Percentiles rank a stretch among this genome's conserved stretches.
Conservation (phyloP, 2,888 invertebrate species). For the Sinotaia quadrata region DNA sequence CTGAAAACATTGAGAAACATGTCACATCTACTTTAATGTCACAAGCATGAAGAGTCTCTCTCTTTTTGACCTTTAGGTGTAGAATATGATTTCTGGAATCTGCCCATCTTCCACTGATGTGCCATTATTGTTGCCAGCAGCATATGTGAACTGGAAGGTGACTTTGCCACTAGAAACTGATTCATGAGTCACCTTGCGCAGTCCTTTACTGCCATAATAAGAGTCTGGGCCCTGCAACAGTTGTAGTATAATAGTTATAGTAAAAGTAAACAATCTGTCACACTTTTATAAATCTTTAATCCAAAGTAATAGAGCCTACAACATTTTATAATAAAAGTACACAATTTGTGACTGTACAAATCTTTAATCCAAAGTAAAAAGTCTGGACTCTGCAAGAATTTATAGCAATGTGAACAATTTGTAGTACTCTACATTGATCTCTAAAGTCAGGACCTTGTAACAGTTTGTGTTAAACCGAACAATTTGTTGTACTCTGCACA, state of each 20-base stretch:
- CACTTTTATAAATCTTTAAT: too few relatives aligned
- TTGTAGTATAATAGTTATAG: neutral
- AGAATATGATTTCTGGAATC: constrained; percentile 89
- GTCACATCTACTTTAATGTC: too few relatives aligned
- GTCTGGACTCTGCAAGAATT: too few relatives aligned
- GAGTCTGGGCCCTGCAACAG: constrained; percentile 84
- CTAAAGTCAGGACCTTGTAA: too few relatives aligned
- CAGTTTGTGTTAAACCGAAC: too few relatives aligned
- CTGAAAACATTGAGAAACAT: too few relatives aligned
- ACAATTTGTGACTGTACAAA: too few relatives aligned
- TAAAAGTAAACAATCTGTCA: neutral
- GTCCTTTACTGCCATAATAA: constrained; percentile 87
- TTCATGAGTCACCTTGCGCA: constrained; percentile 83
- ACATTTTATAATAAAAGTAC: neutral
- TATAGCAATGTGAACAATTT: too few relatives aligned
- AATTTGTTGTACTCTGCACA: too few relatives aligned
- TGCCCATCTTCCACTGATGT: constrained; percentile 90
- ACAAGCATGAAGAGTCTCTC: too few relatives aligned
- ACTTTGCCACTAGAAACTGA: constrained; percentile 83
- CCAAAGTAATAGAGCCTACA: neutral
- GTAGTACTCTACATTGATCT: too few relatives aligned
- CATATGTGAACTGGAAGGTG: constrained; percentile 86
- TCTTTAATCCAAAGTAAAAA: too few relatives aligned
- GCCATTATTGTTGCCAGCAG: constrained; percentile 89
- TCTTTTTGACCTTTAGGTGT: constrained; percentile 72